Evolutionary conservation across 2,797 vertebrate species (phyloP).

Genomic region (Myripristis murdjan): DNA sequence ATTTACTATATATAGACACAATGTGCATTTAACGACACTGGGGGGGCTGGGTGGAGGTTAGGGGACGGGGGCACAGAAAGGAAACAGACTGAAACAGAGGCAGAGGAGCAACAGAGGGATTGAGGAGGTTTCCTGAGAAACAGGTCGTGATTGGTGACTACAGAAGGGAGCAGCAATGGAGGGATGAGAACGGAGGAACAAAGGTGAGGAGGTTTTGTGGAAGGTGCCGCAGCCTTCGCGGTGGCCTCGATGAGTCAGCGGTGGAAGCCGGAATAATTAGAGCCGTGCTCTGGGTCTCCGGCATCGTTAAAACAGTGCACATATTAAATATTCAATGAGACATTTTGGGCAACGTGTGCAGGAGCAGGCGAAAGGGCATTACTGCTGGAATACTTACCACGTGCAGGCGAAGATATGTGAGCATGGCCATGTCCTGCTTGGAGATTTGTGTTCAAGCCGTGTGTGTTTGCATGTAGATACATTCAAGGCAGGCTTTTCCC

Average conservation of each 20-base stretch:
- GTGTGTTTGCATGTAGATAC: not conserved
- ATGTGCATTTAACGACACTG: conserved; percentile 54
- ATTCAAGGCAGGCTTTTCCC: not conserved
- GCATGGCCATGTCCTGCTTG: conserved; percentile 5
- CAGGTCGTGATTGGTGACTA: conserved; percentile 17
- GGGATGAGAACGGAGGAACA: conserved; percentile 12
- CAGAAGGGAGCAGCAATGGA: conserved; percentile 3
- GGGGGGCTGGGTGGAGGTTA: no score
- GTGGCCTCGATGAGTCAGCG: conserved; percentile 62
- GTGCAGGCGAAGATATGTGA: conserved; percentile 49
- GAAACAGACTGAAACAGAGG: conserved; percentile 33
- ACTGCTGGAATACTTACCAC: conserved; percentile 44
- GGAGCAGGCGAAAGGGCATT: conserved; percentile 72
- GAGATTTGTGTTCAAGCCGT: conserved; percentile 4
- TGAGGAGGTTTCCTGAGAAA: conserved; percentile 5
- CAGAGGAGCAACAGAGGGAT: not conserved
- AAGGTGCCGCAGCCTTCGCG: conserved; percentile 33
- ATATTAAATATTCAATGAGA: conserved; percentile 80
- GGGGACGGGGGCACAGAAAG: not conserved
- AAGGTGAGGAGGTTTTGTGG: conserved; percentile 44
- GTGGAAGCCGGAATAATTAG: conserved; percentile 71
- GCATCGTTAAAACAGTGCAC: conserved; percentile 66
- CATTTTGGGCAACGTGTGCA: conserved; percentile 65
- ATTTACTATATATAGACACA: conserved; percentile 63
- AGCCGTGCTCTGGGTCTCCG: conserved; percentile 57